A percentile compares a stretch with the other conserved stretches of the same genome.
These are phyloP conservation scores for Ciconia maguari DNA, from an alignment of 2,113 vertebrate genomes.

Conservation along the genomic window DNA sequence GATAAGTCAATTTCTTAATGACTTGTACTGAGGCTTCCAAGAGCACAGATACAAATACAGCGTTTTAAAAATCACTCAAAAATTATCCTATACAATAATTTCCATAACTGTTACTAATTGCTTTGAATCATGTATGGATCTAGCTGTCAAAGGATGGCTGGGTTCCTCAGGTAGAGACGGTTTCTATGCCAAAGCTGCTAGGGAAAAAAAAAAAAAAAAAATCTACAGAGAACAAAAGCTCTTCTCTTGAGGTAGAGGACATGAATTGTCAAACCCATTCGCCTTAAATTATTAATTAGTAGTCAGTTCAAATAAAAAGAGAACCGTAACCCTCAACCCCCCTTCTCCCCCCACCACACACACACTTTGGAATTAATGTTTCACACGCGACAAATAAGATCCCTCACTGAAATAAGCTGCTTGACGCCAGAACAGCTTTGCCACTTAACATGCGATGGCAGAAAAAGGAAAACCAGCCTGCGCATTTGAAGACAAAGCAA, in stretches of 20 bases:
- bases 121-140: background rate
- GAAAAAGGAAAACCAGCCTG: background rate
- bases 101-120: background rate
- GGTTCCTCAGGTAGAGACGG: background rate
- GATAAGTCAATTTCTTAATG: background rate
- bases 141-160: background rate
- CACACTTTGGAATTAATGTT: background rate
- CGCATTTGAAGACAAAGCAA: background rate
- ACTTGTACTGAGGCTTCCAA: background rate
- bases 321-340: background rate
- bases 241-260: background rate
- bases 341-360: background rate
- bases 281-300: constrained; percentile 37
- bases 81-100: background rate
- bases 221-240: constrained; percentile 8
- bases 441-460: background rate
- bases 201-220: background rate
- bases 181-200: background rate
- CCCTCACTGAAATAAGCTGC: background rate
- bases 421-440: background rate
- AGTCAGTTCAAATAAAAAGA: constrained; percentile 14
- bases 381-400: background rate
- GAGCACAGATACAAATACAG: background rate
- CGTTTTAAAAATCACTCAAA: background rate
- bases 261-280: background rate